Base-by-base conservation (phyloP, 2,888 invertebrate genomes). In the Ormyrus pomaceus region DNA sequence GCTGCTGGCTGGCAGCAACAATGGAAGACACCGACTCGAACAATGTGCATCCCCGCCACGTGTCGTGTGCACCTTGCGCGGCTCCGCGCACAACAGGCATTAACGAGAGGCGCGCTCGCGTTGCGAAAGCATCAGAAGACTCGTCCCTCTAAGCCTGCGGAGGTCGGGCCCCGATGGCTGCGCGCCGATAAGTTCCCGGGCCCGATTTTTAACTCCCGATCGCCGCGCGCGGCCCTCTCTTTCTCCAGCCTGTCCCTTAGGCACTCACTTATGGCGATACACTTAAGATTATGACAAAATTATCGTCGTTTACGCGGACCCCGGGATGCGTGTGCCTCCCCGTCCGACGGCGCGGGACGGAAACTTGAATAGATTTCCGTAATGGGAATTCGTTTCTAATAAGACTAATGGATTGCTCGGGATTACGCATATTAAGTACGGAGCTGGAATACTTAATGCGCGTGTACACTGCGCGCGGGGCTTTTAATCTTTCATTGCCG, bases 211-310 rank as follows among this genome's bases (percentile, higher is more conserved):
- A 34, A 34, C 34, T 34, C 34, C 34, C 34, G 34, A 34, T 34
- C 34, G 19, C 19, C 34, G 34, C 34, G 34, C 34, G 34, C 34
- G 34, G 34, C 34, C 34, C 34, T 34, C 13, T 19, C 34, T 34
- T 4, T 34, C 2, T 34, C 34, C 34, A 34, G 34, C 34, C 34
- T 34, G 34, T 34, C 34, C 34, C 34, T 34, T 34, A 34, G 34
- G 34, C 34, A 34, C 3, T 34, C 34, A n/a, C 51, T 62, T 5
- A 58, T 53, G 58, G 53, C 79, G 82, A 82, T 82, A 79, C 82
- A 76, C 77, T 82, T 75, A 76, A 82, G 82, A 82, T 82, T 82
- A 79, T 79, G 55, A 53, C 65, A 65, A 79, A 82, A 79, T 82
- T 77, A 79, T 82, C 79, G 68, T 68, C 79, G 65, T 79, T 82